Percentiles rank a stretch among this genome's conserved stretches.
These are phyloP conservation scores for Typhlichthys subterraneus DNA, from an alignment of 2,797 vertebrate species.

Conservation along the genomic window DNA sequence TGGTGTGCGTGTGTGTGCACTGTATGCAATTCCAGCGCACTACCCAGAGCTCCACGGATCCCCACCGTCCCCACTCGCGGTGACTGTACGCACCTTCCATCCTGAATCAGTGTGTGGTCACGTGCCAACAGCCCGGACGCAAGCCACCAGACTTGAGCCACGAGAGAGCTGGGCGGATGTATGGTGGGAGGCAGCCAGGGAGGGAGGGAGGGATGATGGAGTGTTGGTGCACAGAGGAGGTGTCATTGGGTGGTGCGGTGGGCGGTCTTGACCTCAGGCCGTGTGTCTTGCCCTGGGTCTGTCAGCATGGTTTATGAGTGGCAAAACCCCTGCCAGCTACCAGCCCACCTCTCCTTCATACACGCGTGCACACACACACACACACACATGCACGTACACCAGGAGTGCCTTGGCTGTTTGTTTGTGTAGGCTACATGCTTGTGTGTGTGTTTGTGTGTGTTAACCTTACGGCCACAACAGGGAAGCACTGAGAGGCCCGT, in stretches of 20 bases:
- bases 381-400: neutral
- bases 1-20: neutral
- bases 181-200: conserved; percentile 13
- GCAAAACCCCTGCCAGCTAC: conserved; percentile 6
- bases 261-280: conserved; percentile 58
- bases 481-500: conserved; percentile 26
- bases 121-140: conserved; percentile 35
- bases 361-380: neutral
- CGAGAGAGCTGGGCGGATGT: conserved; percentile 13
- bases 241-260: conserved; percentile 55
- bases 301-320: conserved; percentile 38
- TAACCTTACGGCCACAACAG: conserved; percentile 34
- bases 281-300: conserved; percentile 50
- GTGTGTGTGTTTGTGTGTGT: conserved; percentile 25
- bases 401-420: no score
- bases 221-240: conserved; percentile 38
- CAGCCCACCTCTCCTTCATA: conserved; percentile 2
- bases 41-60: neutral
- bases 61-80: neutral
- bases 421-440: neutral
- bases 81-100: conserved; percentile 44
- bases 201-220: conserved; percentile 5
- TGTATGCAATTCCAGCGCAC: neutral
- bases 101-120: conserved; percentile 50
- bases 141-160: conserved; percentile 16